Evolutionary conservation across 1,140 invertebrate genomes (phyloP).

Genomic region (Pollicipes pollicipes): DNA sequence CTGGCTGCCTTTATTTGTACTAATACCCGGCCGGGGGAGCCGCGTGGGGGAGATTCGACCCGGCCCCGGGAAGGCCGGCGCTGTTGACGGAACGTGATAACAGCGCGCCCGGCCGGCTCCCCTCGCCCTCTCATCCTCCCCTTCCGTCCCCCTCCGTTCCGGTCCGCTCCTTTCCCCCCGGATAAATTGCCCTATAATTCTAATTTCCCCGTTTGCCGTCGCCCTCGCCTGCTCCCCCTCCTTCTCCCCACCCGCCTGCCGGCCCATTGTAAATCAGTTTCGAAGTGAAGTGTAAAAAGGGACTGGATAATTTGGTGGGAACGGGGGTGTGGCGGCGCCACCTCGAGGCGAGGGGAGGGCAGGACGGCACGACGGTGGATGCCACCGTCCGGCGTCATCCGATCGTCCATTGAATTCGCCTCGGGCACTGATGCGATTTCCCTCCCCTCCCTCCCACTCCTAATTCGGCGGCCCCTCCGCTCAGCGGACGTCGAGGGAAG

Average conservation of each 20-base stretch:
- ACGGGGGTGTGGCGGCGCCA: too few species aligned
- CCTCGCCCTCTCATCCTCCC: neutral
- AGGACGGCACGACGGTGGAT: neutral
- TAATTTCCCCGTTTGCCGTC: conserved; percentile 9
- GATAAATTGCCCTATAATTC: conserved; percentile 2
- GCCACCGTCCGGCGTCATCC: too few species aligned
- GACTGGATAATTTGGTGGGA: neutral
- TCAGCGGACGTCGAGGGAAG: neutral
- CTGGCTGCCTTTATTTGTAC: neutral
- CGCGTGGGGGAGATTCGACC: neutral
- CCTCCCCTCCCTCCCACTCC: neutral
- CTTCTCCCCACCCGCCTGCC: conserved; percentile 1
- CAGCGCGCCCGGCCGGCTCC: neutral
- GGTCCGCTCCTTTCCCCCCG: too few species aligned
- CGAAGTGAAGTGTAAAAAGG: neutral
- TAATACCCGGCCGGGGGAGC: neutral
- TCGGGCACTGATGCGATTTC: neutral
- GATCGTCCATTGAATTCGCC: neutral
- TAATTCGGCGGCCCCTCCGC: neutral
- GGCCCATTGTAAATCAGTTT: neutral
- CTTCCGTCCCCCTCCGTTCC: too few species aligned
- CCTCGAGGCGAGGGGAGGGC: too few species aligned
- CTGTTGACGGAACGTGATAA: neutral
- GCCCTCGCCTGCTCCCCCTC: conserved; percentile 14
- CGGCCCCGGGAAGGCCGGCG: neutral